Percentiles rank a stretch among this genome's conserved stretches.
These are phyloP conservation scores for Mycteria americana DNA, from an alignment of 2,797 vertebrate species.

Conservation along the genomic window DNA sequence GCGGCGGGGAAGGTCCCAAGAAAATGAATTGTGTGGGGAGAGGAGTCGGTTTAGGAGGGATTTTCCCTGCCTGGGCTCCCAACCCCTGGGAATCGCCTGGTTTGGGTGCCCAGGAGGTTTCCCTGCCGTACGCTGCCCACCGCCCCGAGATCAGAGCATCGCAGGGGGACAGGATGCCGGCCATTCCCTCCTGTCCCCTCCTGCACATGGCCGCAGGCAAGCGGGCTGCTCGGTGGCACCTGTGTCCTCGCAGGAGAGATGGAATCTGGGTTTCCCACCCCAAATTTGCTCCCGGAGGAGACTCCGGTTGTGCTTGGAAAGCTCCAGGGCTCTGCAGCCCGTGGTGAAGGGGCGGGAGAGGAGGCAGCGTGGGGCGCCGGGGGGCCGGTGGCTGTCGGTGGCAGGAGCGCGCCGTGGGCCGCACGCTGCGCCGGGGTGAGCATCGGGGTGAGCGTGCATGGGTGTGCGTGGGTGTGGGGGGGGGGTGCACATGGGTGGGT, in stretches of 20 bases:
- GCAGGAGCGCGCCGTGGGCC: not conserved
- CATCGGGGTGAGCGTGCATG: not conserved
- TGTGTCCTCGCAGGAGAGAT: not conserved
- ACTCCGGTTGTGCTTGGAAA: not conserved
- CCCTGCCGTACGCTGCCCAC: not conserved
- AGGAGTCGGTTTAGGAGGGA: too few species aligned
- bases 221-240: not conserved
- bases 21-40: too few species aligned
- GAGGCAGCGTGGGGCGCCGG: not conserved
- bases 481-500: not conserved
- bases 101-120: not conserved
- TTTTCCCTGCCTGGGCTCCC: not conserved
- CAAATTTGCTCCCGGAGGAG: not conserved
- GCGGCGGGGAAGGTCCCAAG: fast-evolving
- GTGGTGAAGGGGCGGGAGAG: not conserved
- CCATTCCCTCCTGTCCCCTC: not conserved
- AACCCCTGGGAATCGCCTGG: fast-evolving
- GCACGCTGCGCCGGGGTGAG: not conserved
- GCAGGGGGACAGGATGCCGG: not conserved
- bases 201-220: not conserved
- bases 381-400: not conserved
- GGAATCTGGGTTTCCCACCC: not conserved
- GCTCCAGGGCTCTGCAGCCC: not conserved
- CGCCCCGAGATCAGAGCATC: fast-evolving
- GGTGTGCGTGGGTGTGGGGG: not conserved